Evolutionary conservation across 1,140 invertebrate species (phyloP).

Genomic region (Condylostylus longicornis): DNA sequence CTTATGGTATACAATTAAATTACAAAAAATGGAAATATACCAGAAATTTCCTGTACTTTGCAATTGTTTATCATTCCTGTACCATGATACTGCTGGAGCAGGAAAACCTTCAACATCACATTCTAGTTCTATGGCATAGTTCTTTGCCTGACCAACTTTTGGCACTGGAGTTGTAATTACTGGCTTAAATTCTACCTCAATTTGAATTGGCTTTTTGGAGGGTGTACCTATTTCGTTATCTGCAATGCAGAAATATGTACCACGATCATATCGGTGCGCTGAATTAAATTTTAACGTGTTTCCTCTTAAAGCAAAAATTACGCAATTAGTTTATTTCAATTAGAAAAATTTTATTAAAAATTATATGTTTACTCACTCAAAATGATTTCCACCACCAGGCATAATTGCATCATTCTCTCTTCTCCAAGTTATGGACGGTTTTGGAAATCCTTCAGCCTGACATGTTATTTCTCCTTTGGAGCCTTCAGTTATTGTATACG

Average conservation of each 20-base stretch:
- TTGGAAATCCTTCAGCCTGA: conserved; percentile 56
- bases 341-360: no score
- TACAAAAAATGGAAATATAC: no score
- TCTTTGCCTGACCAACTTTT: conserved; percentile 55
- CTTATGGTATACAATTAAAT: background rate
- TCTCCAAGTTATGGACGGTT: conserved; percentile 61
- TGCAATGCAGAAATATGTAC: conserved; percentile 75
- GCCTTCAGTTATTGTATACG: conserved; percentile 54
- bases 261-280: conserved; percentile 60
- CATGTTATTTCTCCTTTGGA: conserved; percentile 54
- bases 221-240: conserved; percentile 69
- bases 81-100: conserved; percentile 59
- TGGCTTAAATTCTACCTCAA: conserved; percentile 69
- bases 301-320: conserved; percentile 38
- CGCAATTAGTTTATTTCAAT: background rate
- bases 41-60: conserved; percentile 58
- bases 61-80: conserved; percentile 49
- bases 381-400: conserved; percentile 58
- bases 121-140: conserved; percentile 65
- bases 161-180: conserved; percentile 54
- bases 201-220: conserved; percentile 52
- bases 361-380: conserved; percentile 25
- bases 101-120: conserved; percentile 72
- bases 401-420: conserved; percentile 67
- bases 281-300: conserved; percentile 51